Evolutionary conservation across 1,140 invertebrate species (phyloP).

Genomic region (Cylas formicarius): DNA sequence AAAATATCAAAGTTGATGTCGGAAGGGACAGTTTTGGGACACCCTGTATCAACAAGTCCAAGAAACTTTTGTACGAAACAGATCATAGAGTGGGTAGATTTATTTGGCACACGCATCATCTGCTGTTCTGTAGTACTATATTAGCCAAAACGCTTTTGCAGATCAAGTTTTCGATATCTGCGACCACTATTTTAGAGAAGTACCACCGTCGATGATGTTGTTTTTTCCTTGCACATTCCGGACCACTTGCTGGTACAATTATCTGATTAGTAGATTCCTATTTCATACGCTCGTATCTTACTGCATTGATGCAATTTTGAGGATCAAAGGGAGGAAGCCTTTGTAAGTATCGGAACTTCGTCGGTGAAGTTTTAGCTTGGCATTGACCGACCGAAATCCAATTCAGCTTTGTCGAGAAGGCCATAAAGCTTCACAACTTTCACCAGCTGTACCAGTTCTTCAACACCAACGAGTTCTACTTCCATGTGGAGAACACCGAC

Average conservation of each 20-base stretch:
- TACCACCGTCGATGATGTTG: conserved; percentile 19
- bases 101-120: no score
- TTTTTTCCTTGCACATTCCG: conserved; percentile 20
- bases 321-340: conserved; percentile 50
- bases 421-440: conserved; percentile 65
- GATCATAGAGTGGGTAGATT: no score
- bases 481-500: conserved; percentile 59
- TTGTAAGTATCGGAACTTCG: no score
- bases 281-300: conserved; percentile 53
- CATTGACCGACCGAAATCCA: no score
- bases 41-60: no score
- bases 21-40: no score
- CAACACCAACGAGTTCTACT: conserved; percentile 60
- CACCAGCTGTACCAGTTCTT: conserved; percentile 64
- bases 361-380: no score
- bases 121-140: no score
- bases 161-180: conserved; percentile 4
- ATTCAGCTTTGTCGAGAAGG: no score
- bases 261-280: conserved; percentile 42
- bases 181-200: background rate
- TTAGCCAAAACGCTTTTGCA: no score
- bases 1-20: no score
- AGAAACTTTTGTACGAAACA: no score
- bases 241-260: conserved; percentile 26
- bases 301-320: conserved; percentile 47